Evolutionary conservation across 2,797 vertebrate species (phyloP), one percentile per base, ranked within the genome.

Genomic region (Aeoliscus strigatus): DNA sequence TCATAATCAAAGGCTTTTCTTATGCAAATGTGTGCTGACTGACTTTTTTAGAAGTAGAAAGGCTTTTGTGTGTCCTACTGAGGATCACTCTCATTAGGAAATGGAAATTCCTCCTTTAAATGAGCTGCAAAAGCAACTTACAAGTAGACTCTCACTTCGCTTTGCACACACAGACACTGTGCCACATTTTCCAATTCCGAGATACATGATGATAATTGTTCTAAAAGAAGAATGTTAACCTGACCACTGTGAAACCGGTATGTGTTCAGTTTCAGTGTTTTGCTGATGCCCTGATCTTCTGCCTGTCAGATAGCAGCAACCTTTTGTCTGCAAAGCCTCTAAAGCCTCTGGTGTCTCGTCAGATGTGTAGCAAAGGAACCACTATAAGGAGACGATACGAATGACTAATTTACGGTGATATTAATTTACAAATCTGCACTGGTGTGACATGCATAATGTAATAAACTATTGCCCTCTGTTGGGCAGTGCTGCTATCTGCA

Each of bases 381-480:
- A 29, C 28, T 50, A 25, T n/a, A n/a, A n/a, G n/a, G n/a, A n/a
- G n/a, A n/a, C n/a, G n/a, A n/a, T n/a, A n/a, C n/a, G 23, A 43
- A 69, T 44, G 13, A 35, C 27, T 4, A 39, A 64, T 39, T 62
- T 57, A 54, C 70, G 58, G 27, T 42, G 10, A 50, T 45, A 59
- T 55, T 59, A 45, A 77, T 73, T 73, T 66, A 41, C 9, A 61
- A 74, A 72, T 58, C 16, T 34, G 42, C 49, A 33, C 34, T 38
- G 42, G 56, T 69, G 51, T 60, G 45, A 55, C 66, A 58, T 61
- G 55, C 46, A 67, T 81, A 81, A 78, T 80, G 81, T 79, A 88
- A 89, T 86, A 83, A 84, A 86, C 83, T 86, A 85, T 89, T 89
- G 88, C 89, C 89, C 87, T 90, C 89, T 90, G 72, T 89, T 88